Evolutionary conservation across 92 coral and sea anemone species (phyloP), one percentile per base, ranked within the genome.

Genomic region (Zoanthus solanderi): DNA sequence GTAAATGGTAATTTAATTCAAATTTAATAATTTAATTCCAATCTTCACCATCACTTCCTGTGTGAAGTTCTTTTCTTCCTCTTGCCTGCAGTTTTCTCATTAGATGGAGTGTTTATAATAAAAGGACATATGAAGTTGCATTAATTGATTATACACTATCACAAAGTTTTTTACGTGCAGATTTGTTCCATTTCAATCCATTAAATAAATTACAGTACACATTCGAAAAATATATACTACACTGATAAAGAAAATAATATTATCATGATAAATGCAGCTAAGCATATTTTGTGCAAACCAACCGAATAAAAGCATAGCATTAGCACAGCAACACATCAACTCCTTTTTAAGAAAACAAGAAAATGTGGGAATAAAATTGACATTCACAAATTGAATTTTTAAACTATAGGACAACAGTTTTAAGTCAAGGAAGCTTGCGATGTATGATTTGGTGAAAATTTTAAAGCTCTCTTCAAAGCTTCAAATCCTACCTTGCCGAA

Each of bases 161-260:
- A 23, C 7, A 5, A 18, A 18, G 10, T 18, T 67, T 18, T 67
- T 67, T 67, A 13, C 23, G 5, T 18, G 72, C 72, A 67, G 29
- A 8, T 23, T 67, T 67, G 42, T 23, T 67, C 11, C 37, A 67
- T 18, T 67, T 23, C 72, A 66, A 67, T 67, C 72, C 72, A 67
- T 18, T 67, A 67, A 67, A 67, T 67, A 67, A 67, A 67, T 67
- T 67, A 23, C 72, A 67, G 72, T 67, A 67, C 72, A 67, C 72
- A 10, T 67, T 67, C 72, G 7, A 67, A 23, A 65, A 65, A 65
- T 65, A 65, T 65, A 65, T 65, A 67, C 72, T 29, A 34, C 72
- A 67, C 37, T 29, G 37, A 18, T 18, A 67, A 67, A 67, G 7
- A 67, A 30, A 6, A 57, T 0, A 63, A 57, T 0, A 63, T 11